Evolutionary conservation across 2,113 vertebrate species (phyloP), one percentile per base, ranked within the genome.

Genomic region (Gallinago media): DNA sequence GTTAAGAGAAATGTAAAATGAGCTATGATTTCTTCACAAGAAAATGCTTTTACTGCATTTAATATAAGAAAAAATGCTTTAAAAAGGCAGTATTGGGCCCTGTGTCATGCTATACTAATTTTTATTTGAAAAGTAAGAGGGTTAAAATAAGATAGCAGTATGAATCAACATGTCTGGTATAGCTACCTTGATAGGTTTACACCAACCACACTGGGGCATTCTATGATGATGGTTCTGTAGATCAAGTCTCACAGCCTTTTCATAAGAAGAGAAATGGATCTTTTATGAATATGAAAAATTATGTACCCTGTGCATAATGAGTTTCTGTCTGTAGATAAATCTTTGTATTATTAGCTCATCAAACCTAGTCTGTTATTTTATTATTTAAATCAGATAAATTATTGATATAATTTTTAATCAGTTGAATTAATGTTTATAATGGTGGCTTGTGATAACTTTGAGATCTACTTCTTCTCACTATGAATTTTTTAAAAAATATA

Each of bases 1-100:
- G 92, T 93, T 96, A 96, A 96, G 56, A 96, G 88, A 95, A 94
- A 96, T 89, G 91, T 73, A 95, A 95, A 96, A 96, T 52, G 49
- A 96, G 80, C 92, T 89, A 87, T 78, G 92, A 94, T 83, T 95
- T 97, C 89, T 94, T 95, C 92, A 94, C 80, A 94, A 92, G 95
- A 96, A 97, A 95, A 96, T 91, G 96, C 92, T 96, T 96, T 94
- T 86, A 94, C 54, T 74, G 68, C 49, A 87, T 86, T 92, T 86
- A 74, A 78, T 89, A 40, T 47, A 94, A 93, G 91, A 92, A 89
- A 88, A 95, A 92, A 61, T 25, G 31, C 46, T 95, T 91, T 22
- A 5, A 42, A 91, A 94, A 76, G 40, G 49, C 74, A 89, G 23
- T 22, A 20, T 12, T 85, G 88, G 52, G 55, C 55, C 55, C 63